phyloP scores from a whole-genome alignment of 2,113 vertebrate genomes.

The Illadopsis cleaveri region DNA sequence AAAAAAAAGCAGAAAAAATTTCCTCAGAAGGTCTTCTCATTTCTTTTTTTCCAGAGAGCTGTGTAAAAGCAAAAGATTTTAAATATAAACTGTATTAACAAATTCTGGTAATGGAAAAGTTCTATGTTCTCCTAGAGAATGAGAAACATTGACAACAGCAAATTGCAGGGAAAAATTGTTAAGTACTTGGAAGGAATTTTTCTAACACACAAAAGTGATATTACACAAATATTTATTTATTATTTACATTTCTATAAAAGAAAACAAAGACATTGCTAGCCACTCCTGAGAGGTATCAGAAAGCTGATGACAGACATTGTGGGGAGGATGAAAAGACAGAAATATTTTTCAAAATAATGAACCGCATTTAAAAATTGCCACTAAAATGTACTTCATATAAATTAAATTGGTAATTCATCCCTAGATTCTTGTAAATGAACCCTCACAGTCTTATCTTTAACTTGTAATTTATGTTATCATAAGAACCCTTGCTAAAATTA shows the following conservation, averaged over 20 bases:
- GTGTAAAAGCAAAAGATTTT: neutral
- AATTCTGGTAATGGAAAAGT: neutral
- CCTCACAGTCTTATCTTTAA: neutral
- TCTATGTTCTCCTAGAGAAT: neutral
- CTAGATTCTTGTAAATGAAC: conserved; percentile 14
- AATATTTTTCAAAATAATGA: neutral
- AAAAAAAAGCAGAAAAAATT: neutral
- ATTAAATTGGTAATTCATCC: neutral
- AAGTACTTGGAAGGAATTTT: neutral
- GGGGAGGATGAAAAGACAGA: rapidly evolving
- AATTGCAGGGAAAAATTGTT: rapidly evolving
- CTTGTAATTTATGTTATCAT: conserved; percentile 18
- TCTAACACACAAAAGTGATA: neutral
- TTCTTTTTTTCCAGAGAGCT: neutral
- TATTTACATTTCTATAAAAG: neutral
- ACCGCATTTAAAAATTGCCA: neutral
- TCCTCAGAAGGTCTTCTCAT: neutral
- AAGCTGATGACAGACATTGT: neutral
- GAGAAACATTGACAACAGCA: neutral
- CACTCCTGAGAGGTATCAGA: neutral
- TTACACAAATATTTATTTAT: neutral
- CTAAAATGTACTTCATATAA: neutral
- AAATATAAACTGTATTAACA: neutral
- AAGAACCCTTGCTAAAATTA: conserved; percentile 4
- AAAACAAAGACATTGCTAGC: neutral